A percentile compares a stretch with the other conserved stretches of the same genome.
Conservation (phyloP, 1,140 invertebrate species). For the Manduca sexta region DNA sequence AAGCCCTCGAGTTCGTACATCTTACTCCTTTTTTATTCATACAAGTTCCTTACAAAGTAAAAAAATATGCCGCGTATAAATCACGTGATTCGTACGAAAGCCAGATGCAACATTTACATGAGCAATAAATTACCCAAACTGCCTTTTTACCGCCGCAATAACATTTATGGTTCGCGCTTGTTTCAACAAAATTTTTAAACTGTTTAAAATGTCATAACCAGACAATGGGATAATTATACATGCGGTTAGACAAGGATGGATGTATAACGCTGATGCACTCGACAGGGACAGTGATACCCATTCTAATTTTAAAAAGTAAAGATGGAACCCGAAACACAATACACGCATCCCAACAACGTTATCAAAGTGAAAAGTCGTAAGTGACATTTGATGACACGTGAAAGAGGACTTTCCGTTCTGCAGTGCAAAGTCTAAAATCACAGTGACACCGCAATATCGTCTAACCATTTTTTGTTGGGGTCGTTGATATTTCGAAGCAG, state of each 20-base stretch:
- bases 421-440: constrained; percentile 48
- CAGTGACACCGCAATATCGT: constrained; percentile 21
- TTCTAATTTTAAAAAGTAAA: constrained; percentile 72
- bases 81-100: constrained; percentile 33
- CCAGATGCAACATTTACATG: constrained; percentile 42
- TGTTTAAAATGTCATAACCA: constrained; percentile 60
- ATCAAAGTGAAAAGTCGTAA: constrained; percentile 51
- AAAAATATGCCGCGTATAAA: constrained; percentile 25
- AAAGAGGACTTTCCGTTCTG: constrained; percentile 41
- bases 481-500: constrained; percentile 50
- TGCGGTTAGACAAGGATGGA: constrained; percentile 37
- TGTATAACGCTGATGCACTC: constrained; percentile 18
- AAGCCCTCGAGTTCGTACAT: too few relatives aligned
- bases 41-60: constrained; percentile 9
- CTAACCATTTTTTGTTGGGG: constrained; percentile 43
- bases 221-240: constrained; percentile 55
- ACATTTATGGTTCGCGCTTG: constrained; percentile 52
- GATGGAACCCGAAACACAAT: constrained; percentile 70
- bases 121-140: constrained; percentile 53
- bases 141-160: constrained; percentile 52
- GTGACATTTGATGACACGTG: constrained; percentile 26
- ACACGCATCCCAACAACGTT: constrained; percentile 53
- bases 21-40: too few relatives aligned
- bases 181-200: constrained; percentile 60
- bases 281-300: constrained; percentile 45